Evolutionary conservation across 2,888 invertebrate genomes (phyloP), one percentile per base, ranked within the genome.

Genomic region (Alcis repandata): DNA sequence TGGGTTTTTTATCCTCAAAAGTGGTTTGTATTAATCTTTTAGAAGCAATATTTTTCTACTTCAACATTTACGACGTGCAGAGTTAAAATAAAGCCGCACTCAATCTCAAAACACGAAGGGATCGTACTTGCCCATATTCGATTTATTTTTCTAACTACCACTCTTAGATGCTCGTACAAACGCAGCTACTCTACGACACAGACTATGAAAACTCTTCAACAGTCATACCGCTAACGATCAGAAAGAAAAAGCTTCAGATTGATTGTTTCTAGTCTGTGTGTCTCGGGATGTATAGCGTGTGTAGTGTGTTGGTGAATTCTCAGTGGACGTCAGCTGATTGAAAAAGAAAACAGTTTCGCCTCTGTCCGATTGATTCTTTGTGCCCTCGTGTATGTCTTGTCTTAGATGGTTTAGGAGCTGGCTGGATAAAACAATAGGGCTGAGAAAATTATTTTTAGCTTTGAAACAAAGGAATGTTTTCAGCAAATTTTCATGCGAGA

Each of bases 341-440:
- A 89, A 91, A 91, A 90, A 89, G 89, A 90, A 91, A 91, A 91
- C 90, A 91, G 88, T 84, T 87, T 87, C 85, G 78, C 84, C 88
- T 80, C 81, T 84, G 87, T 87, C 86, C 88, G 87, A 90, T 91
- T 90, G 91, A 91, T 89, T 91, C 88, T 86, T 84, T 85, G 87
- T 84, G 80, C 84, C 84, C 84, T 79, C 79, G 71, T 71, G 84
- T 86, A 82, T 87, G 85, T 87, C 86, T 88, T 84, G 80, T 82
- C 82, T 80, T 77, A 72, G 67, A 68, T 79, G 79, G 79, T 59
- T 68, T 77, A 70, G 75, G 83, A 81, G 83, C 56, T 27, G 10
- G 45, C 19, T 17, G 22, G 17, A 40, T 49, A 40, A 22, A 41
- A 10, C 1, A 15, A 4, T 2, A 36, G 13, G 36, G 20, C 19